Evolutionary conservation across 2,797 vertebrate genomes (phyloP), one percentile per base, ranked within the genome.

Genomic region (Sciurus vulgaris): DNA sequence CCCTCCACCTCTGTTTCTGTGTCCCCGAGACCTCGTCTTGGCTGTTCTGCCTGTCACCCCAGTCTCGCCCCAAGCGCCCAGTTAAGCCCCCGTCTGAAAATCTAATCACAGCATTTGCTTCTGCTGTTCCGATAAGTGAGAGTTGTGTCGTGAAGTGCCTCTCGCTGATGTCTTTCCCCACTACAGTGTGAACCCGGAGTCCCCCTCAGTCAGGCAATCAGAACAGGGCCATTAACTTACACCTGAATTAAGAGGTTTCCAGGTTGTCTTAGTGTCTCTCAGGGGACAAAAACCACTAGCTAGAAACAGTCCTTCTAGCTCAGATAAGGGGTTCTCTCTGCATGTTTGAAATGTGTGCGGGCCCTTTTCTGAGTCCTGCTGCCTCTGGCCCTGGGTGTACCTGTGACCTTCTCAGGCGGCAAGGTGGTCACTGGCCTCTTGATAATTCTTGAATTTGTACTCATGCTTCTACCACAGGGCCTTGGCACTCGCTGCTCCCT

Each of bases 111-210:
- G 41, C 65, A 26, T 63, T 96, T 63, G 59, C 49, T 79, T 89
- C 72, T 94, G 59, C 41, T n/a, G 6, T 65, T 73, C 79, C 67
- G 61, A 49, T 20, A 28, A 18, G 26, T 51, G 72, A 79, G 35
- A 85, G 22, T 33, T 78, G 56, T 5, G 2, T 70, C 12, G 1
- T 76, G 49, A 93, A 83, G 61, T 51, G 59, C 35, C 79, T 77
- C 70, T 93, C 74, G 17, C 47, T 59, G 0, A 83, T 78, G 38
- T 82, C 79, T 86, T 83, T 67, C 70, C 89, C 95, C 73, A 49
- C 81, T 72, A 3, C 44, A 17, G 38, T 51, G 24, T 90, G 81
- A 95, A 72, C 67, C 86, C 89, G 49, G 41, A 30, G 14, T 73
- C 41, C 61, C 33, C 41, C 7, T 73, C 85, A 65, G 4, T 41